Percentiles rank a stretch among this genome's conserved stretches.
Conservation (phyloP, 1,140 invertebrate species). For the Subanguina moxae region DNA sequence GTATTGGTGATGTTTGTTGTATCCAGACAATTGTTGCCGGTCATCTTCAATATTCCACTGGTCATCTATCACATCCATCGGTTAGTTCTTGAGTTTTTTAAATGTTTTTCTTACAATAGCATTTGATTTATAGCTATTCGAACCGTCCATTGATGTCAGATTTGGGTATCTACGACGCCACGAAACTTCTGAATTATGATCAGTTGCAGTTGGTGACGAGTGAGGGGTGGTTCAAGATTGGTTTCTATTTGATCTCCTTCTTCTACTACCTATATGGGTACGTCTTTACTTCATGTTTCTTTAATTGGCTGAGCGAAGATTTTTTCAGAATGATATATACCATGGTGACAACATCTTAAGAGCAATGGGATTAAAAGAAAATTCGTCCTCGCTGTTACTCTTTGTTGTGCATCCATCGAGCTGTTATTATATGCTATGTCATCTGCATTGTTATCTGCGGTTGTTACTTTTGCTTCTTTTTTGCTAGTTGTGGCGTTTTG, state of each 20-base stretch:
- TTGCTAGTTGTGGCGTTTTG: too few species aligned
- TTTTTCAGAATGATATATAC: too few species aligned
- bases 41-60: slow-evolving; percentile 85
- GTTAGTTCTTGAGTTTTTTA: slow-evolving; percentile 62
- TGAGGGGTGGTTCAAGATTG: slow-evolving; percentile 97
- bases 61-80: slow-evolving; percentile 91
- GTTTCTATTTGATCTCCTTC: slow-evolving; percentile 94
- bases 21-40: slow-evolving; percentile 83
- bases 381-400: too few species aligned
- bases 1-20: slow-evolving; percentile 87
- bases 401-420: too few species aligned
- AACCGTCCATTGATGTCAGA: slow-evolving; percentile 90
- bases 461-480: too few species aligned
- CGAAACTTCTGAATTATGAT: slow-evolving; percentile 88
- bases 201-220: slow-evolving; percentile 81
- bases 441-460: too few species aligned
- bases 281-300: slow-evolving; percentile 8
- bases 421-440: too few species aligned
- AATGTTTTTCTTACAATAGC: not conserved
- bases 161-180: slow-evolving; percentile 93
- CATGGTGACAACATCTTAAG: too few species aligned
- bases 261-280: slow-evolving; percentile 88
- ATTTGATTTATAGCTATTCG: slow-evolving; percentile 70
- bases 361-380: too few species aligned
- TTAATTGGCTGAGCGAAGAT: not conserved